Conservation (phyloP, 2,797 vertebrate genomes). For the Dryobates pubescens region DNA sequence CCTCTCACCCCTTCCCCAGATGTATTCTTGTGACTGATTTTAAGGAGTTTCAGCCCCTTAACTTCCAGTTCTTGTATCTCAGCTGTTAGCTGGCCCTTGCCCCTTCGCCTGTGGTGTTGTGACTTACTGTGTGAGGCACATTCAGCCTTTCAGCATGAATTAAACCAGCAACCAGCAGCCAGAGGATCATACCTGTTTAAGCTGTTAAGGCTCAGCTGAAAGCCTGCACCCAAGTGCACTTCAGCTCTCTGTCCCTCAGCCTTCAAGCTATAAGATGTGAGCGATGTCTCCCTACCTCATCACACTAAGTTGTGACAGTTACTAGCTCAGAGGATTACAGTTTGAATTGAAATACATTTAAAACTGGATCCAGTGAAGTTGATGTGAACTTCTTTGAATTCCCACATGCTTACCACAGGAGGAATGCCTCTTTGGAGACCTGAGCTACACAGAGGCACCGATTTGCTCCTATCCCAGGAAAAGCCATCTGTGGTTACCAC, state of each 20-base stretch:
- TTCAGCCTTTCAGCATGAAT: neutral
- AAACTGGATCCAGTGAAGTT: neutral
- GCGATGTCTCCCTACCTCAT: neutral
- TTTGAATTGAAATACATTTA: slow-evolving; percentile 23
- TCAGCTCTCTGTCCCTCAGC: neutral
- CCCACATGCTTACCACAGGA: neutral
- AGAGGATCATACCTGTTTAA: slow-evolving; percentile 4
- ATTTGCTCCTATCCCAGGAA: neutral
- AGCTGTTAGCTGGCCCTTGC: slow-evolving; percentile 9
- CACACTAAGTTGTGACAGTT: slow-evolving; percentile 22
- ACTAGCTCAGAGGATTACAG: slow-evolving; percentile 13
- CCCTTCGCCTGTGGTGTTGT: neutral
- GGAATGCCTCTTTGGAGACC: neutral
- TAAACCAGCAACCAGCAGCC: slow-evolving; percentile 6
- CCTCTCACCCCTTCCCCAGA: neutral
- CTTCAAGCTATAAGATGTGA: neutral
- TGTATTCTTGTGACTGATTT: neutral
- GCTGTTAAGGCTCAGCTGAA: slow-evolving; percentile 12
- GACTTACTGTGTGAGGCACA: neutral
- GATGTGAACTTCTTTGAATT: slow-evolving; percentile 4
- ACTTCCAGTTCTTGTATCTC: slow-evolving; percentile 27
- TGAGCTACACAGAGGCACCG: neutral
- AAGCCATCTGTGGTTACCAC: neutral
- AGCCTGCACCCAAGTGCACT: neutral
- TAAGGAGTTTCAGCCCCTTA: neutral